Conservation (phyloP, 2,113 vertebrate genomes). For the Stegastes partitus region DNA sequence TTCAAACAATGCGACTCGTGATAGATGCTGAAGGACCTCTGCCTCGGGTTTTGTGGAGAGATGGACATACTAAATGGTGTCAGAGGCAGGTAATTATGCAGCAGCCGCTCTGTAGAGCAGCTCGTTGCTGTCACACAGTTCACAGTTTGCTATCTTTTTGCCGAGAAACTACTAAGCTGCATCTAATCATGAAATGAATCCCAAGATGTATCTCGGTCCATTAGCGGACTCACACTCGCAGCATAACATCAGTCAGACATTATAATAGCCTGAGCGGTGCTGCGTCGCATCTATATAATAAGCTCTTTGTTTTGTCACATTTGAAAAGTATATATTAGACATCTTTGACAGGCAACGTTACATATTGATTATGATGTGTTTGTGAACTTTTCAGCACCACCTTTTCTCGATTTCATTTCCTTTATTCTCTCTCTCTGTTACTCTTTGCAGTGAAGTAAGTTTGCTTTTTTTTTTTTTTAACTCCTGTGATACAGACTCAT, state of each 20-base stretch:
- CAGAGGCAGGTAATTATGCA: conserved; percentile 69
- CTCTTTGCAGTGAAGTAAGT: conserved; percentile 78
- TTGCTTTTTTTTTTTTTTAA: conserved; percentile 64
- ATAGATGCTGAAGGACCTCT: conserved; percentile 50
- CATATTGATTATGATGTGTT: conserved; percentile 90
- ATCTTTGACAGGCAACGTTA: conserved; percentile 83
- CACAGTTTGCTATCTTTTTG: conserved; percentile 51
- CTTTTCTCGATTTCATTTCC: conserved; percentile 77
- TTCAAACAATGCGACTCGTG: conserved; percentile 54
- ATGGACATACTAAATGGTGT: conserved; percentile 71
- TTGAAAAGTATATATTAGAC: conserved; percentile 67
- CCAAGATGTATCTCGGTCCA: conserved; percentile 59
- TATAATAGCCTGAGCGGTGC: conserved; percentile 60
- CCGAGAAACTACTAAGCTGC: conserved; percentile 53
- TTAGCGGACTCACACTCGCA: conserved; percentile 67
- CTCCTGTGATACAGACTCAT: conserved; percentile 89
- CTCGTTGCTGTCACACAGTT: conserved; percentile 60
- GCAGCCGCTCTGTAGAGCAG: conserved; percentile 57
- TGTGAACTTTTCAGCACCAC: conserved; percentile 82
- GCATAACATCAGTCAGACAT: conserved; percentile 71
- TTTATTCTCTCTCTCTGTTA: conserved; percentile 47
- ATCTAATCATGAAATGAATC: conserved; percentile 73
- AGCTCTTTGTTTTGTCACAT: conserved; percentile 78
- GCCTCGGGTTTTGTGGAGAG: conserved; percentile 39
- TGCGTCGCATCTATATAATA: conserved; percentile 44